Evolutionary conservation across 2,888 invertebrate species (phyloP).

Genomic region (Cremastinae sp.): DNA sequence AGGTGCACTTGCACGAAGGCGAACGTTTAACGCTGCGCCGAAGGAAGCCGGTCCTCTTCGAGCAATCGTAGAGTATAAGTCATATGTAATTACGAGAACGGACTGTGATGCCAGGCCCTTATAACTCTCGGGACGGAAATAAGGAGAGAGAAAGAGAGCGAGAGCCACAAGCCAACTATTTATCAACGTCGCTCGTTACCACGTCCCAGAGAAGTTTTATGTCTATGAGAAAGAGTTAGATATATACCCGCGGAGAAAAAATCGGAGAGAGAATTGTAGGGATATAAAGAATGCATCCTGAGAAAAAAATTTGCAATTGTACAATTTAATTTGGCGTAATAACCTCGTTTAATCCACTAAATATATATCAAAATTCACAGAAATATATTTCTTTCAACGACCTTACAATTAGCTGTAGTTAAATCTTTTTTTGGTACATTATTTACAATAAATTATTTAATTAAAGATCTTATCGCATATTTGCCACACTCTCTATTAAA

Average conservation of each 20-base stretch:
- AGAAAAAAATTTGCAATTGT: slow-evolving; percentile 4
- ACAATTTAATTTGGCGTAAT: no score
- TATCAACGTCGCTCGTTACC: slow-evolving; percentile 72
- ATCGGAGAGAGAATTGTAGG: slow-evolving; percentile 37
- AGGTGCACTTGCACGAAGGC: no score
- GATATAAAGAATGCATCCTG: slow-evolving; percentile 24
- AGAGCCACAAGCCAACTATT: slow-evolving; percentile 64
- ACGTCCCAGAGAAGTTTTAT: slow-evolving; percentile 61
- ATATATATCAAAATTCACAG: no score
- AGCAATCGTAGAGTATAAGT: slow-evolving; percentile 59
- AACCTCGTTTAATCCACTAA: no score
- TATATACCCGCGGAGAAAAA: slow-evolving; percentile 12
- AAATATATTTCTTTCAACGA: no score
- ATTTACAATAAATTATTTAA: no score
- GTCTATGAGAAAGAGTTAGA: slow-evolving; percentile 57
- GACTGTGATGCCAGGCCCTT: slow-evolving; percentile 46
- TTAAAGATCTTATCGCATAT: no score
- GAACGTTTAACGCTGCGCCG: slow-evolving; percentile 57
- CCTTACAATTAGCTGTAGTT: no score
- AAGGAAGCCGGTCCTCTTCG: slow-evolving; percentile 64
- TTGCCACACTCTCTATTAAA: no score
- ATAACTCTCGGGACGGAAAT: slow-evolving; percentile 30
- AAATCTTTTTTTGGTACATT: no score
- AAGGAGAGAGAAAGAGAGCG: slow-evolving; percentile 39
- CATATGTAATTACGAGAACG: slow-evolving; percentile 58